Conservation (phyloP, 2,797 vertebrate genomes). For the Natrix natrix region DNA sequence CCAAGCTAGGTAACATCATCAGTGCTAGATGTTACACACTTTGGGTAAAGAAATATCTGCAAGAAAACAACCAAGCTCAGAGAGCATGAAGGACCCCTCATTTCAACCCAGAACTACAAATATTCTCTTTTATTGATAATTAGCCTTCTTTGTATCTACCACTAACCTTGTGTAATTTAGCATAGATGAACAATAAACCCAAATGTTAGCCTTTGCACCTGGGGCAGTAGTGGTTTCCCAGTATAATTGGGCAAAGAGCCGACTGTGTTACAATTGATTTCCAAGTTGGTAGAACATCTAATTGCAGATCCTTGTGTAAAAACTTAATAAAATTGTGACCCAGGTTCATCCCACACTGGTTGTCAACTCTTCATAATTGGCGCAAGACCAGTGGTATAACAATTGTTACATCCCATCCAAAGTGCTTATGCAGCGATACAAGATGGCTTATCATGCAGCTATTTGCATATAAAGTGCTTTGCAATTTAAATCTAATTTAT, state of each 20-base stretch:
- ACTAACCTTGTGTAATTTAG: not conserved
- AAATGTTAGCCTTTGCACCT: not conserved
- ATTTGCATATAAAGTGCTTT: conserved; percentile 32
- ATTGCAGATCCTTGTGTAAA: not conserved
- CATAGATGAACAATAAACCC: not conserved
- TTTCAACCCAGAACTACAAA: not conserved
- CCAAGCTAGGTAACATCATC: not conserved
- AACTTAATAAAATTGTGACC: not conserved
- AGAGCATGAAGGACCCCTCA: not conserved
- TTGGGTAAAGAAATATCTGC: not conserved
- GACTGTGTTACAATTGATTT: not conserved
- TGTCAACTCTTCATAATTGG: not conserved
- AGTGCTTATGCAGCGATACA: not conserved
- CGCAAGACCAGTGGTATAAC: not conserved
- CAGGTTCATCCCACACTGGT: not conserved
- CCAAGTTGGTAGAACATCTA: not conserved
- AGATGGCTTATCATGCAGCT: conserved; percentile 13
- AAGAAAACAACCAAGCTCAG: not conserved
- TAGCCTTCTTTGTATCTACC: not conserved
- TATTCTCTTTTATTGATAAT: not conserved
- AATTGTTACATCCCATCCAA: not conserved
- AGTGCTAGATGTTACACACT: not conserved
- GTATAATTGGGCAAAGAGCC: not conserved
- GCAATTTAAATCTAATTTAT: conserved; percentile 31
- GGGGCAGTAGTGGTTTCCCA: not conserved